A percentile compares a stretch with the other conserved stretches of the same genome.
Evolutionary conservation across 2,113 vertebrate genomes (phyloP).

Genomic region (Rhinogobius similis): DNA sequence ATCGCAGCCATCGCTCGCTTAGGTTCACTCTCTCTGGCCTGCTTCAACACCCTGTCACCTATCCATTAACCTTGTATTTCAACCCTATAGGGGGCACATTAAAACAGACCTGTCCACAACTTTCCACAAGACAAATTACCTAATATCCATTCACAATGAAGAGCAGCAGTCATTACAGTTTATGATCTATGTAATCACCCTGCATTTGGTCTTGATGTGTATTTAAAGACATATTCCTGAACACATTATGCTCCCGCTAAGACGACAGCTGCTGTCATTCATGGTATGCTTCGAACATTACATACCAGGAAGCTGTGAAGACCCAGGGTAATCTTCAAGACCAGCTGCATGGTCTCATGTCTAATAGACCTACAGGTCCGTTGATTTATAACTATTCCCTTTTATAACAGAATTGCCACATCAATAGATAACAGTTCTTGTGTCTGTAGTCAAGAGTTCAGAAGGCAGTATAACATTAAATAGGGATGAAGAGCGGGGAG

Average conservation of each 20-base stretch:
- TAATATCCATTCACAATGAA: constrained; percentile 5
- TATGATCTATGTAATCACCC: constrained; percentile 1
- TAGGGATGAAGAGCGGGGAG: background rate
- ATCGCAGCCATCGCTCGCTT: constrained; percentile 35
- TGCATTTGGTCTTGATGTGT: constrained; percentile 18
- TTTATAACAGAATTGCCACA: background rate
- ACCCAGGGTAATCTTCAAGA: constrained; percentile 16
- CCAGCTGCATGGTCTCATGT: constrained; percentile 5
- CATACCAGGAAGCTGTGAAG: constrained; percentile 46
- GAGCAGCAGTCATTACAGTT: constrained; percentile 8
- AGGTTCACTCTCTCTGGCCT: constrained; percentile 25
- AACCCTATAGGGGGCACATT: constrained; percentile 42
- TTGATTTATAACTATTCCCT: constrained; percentile 13
- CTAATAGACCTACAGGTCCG: background rate
- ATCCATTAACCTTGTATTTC: constrained; percentile 59
- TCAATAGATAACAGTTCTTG: background rate
- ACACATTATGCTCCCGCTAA: constrained; percentile 27
- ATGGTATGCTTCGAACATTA: constrained; percentile 16
- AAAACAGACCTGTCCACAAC: constrained; percentile 32
- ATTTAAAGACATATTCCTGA: constrained; percentile 8
- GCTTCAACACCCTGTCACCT: constrained; percentile 62
- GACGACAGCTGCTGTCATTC: constrained; percentile 39
- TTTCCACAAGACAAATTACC: background rate
- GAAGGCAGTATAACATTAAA: background rate
- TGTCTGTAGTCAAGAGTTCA: background rate